Percentiles rank a stretch among this genome's conserved stretches.
Conservation (phyloP, 1,140 invertebrate species). For the Hyles euphorbiae region DNA sequence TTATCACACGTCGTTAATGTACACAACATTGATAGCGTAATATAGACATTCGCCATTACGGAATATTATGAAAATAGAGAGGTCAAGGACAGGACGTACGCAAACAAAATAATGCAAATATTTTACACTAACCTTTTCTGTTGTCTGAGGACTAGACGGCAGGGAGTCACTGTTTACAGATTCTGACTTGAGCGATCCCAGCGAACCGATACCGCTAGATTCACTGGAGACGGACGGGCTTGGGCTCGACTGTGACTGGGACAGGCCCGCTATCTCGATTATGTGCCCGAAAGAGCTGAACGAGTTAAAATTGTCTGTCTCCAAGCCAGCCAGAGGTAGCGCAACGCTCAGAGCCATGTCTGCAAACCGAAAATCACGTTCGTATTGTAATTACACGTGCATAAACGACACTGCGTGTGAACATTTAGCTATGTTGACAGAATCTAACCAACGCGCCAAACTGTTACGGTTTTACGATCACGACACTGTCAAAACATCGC, state of each 20-base stretch:
- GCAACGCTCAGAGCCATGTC: slow-evolving; percentile 75
- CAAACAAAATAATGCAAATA: slow-evolving; percentile 63
- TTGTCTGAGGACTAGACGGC: slow-evolving; percentile 72
- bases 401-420: slow-evolving; percentile 52
- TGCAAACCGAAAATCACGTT: slow-evolving; percentile 56
- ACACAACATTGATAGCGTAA: slow-evolving; percentile 64
- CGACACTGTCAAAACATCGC: slow-evolving; percentile 23
- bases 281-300: slow-evolving; percentile 69
- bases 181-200: slow-evolving; percentile 72
- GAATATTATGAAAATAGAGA: slow-evolving; percentile 75
- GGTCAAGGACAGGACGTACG: slow-evolving; percentile 72
- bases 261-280: slow-evolving; percentile 70
- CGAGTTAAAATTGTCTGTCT: slow-evolving; percentile 70
- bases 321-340: slow-evolving; percentile 67
- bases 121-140: slow-evolving; percentile 66
- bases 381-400: slow-evolving; percentile 67
- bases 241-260: slow-evolving; percentile 68
- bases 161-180: slow-evolving; percentile 68
- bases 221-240: slow-evolving; percentile 72
- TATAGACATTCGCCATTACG: slow-evolving; percentile 68
- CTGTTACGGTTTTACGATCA: slow-evolving; percentile 30
- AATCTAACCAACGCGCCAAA: slow-evolving; percentile 68
- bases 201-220: slow-evolving; percentile 73
- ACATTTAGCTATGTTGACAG: slow-evolving; percentile 66
- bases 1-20: slow-evolving; percentile 56